Conservation (phyloP, 2,797 vertebrate species). For the Anableps anableps region DNA sequence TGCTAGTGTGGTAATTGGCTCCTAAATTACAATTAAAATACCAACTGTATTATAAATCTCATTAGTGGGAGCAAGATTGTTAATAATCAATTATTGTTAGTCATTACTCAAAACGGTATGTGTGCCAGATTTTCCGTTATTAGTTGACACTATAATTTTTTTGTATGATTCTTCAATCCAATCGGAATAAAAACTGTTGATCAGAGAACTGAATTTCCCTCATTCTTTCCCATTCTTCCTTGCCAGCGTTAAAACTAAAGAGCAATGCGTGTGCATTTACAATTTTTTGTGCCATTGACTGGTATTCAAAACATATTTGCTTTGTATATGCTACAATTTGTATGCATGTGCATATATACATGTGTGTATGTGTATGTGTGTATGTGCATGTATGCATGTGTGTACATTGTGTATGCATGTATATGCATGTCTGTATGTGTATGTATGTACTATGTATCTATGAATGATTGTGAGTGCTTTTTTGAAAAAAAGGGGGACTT, state of each 20-base stretch:
- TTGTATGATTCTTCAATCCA: neutral
- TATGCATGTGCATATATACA: neutral
- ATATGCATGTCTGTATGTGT: no score
- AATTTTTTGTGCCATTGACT: neutral
- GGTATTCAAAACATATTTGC: no score
- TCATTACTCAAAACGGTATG: neutral
- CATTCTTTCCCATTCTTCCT: neutral
- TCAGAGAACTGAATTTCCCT: neutral
- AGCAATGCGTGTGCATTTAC: neutral
- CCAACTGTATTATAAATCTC: constrained; percentile 23
- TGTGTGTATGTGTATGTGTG: neutral
- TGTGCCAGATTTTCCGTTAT: neutral
- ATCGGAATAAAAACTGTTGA: neutral
- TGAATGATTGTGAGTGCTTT: no score
- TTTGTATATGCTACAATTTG: neutral
- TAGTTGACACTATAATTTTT: neutral
- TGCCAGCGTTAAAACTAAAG: no score
- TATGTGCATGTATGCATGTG: neutral
- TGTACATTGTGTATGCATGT: no score
- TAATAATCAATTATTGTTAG: constrained; percentile 5
- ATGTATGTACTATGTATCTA: no score
- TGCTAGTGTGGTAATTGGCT: constrained; percentile 32
- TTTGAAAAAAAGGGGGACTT: neutral
- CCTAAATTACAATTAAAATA: constrained; percentile 34
- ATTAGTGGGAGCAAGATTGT: neutral